Base-by-base conservation (phyloP, 2,797 vertebrate species). In the Eleutherodactylus coqui region DNA sequence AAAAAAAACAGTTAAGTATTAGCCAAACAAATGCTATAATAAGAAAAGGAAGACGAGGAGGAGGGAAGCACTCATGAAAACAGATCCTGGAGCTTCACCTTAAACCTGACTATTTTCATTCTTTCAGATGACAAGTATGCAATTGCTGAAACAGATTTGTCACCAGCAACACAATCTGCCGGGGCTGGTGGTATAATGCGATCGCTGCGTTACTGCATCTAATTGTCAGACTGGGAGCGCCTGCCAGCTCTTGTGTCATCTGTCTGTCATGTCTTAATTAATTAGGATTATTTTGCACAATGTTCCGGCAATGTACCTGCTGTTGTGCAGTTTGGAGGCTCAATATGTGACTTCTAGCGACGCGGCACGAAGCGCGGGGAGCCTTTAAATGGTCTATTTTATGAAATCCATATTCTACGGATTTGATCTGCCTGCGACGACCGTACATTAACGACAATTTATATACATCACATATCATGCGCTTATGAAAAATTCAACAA, bases 191-290 rank as follows among this genome's bases (percentile, higher is more conserved):
- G 47, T 72, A 73, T 75, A 64, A 84, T 84, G 47, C 34, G 29
- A 41, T 84, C 34, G 53, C 49, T 55, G 82, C 60, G 70, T 67
- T 84, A 29, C 49, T 80, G 82, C 82, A 80, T 84, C 53, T 87
- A 84, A 87, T 87, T 87, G 82, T 87, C 82, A 87, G 82, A 76
- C 77, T 38, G 67, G 58, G 82, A 75, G 76, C 62, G 76, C 69
- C 69, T 87, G 86, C 82, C 86, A 87, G 82, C 64, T 41, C 62
- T 79, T 5, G 76, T 80, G 82, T 87, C 86, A 80, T 84, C 86
- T 87, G 82, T 87, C 82, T 87, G 86, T 87, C 86, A 87, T 81
- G 69, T 87, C 77, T 87, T 87, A 87, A 87, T 87, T 87, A 84
- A 84, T 87, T 87, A 84, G 86, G 75, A 84, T 84, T 87, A 84